Evolutionary conservation across 2,888 invertebrate species (phyloP).

Genomic region (Mesorhabditis sp.): DNA sequence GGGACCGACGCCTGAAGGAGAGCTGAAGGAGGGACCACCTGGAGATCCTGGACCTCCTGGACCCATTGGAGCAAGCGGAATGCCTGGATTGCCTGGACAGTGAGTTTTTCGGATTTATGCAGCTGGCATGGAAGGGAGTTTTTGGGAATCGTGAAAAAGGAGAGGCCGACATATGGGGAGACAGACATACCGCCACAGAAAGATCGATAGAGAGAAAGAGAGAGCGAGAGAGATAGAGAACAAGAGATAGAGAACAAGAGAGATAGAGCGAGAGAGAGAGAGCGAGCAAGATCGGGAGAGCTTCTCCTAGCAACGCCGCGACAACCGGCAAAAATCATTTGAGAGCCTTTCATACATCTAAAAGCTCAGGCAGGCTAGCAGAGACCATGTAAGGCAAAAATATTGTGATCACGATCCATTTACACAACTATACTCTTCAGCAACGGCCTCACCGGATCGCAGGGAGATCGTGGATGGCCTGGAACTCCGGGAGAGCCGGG

Average conservation of each 20-base stretch:
- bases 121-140: too few relatives aligned
- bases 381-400: background rate
- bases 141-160: too few relatives aligned
- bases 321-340: too few relatives aligned
- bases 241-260: too few relatives aligned
- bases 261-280: too few relatives aligned
- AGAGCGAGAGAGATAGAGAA: too few relatives aligned
- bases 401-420: too few relatives aligned
- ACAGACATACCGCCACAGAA: too few relatives aligned
- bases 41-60: constrained; percentile 57
- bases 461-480: constrained; percentile 41
- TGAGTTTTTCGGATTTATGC: background rate
- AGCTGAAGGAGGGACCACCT: constrained; percentile 30
- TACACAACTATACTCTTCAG: background rate
- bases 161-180: too few relatives aligned
- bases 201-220: too few relatives aligned
- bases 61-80: constrained; percentile 53
- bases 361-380: background rate
- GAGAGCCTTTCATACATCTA: background rate
- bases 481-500: constrained; percentile 51
- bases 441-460: constrained; percentile 51
- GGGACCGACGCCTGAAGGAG: constrained; percentile 55
- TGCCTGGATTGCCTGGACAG: constrained; percentile 55
- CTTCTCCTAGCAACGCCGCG: too few relatives aligned
- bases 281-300: too few relatives aligned